Evolutionary conservation across 2,797 vertebrate genomes (phyloP), one percentile per base, ranked within the genome.

Genomic region (Acanthopagrus latus): DNA sequence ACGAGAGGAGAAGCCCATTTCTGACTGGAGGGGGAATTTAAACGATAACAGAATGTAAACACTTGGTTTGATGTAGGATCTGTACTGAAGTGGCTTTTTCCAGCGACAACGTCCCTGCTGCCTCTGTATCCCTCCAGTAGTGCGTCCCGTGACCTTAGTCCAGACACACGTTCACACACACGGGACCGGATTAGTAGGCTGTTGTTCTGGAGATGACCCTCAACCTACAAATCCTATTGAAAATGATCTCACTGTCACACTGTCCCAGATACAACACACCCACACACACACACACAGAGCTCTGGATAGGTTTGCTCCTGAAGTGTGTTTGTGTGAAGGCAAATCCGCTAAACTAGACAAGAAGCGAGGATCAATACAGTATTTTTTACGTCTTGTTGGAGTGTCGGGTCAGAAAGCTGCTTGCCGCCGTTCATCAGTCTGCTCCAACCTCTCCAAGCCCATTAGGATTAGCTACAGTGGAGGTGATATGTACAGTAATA

Each of bases 191-290:
- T 92, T 91, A 92, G 89, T 60, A 60, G 50, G 52, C 71, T 82
- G 90, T 97, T 97, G 93, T 97, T 97, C 96, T 95, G 91, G 62
- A 84, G 84, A 69, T 74, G 89, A 93, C 89, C 88, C 86, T 74
- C 73, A 71, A 81, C 93, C 83, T 78, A 77, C 87, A 93, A 94
- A 94, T 92, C 93, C 90, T 82, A 85, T 90, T 92, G 87, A 89
- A 93, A 90, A 85, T 88, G 82, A 89, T 90, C 72, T 16, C 78
- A 76, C 64, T 85, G 87, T 82, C 86, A 87, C 80, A 77, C 73
- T 88, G 84, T 88, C 89, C 88, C 79, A 93, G 89, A 90, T 91
- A 88, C 60, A 59, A 58, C 33, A 63, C n/a, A n/a, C n/a, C n/a
- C 9, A 11, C 43, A 33, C 43, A 33, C 33, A 7, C 33, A 8